Base-by-base conservation (phyloP, 1,140 invertebrate species). In the Drosophila navojoa region DNA sequence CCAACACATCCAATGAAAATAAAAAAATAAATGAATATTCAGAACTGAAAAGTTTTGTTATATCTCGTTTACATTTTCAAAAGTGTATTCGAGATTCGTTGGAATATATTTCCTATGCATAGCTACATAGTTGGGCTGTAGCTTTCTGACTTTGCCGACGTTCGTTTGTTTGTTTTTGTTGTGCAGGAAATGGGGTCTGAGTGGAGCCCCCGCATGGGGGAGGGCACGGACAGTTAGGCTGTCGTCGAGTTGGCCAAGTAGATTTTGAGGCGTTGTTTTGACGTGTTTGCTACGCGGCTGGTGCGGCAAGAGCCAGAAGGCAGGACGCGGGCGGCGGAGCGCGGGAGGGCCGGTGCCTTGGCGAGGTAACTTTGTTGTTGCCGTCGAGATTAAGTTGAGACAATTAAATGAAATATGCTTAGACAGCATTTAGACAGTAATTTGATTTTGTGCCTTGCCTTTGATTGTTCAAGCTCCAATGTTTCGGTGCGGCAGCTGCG, bases 231-330 rank as follows among this genome's bases (percentile, higher is more conserved):
- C 42, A 45, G 53, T 72, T 47, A 16, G 42, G 40, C 64, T 59
- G 27, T 67, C 52, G 62, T 71, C 58, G 55, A 50, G 59, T 55
- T 59, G 29, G 68, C 63, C 60, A 79, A 89, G 63, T 72, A 89
- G 70, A 89, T 74, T 89, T 77, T 60, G 58, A 77, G 77, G 84
- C 74, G 79, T 84, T 89, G 81, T 89, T 82, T 89, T 89, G 72
- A 79, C 70, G 79, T 50, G 50, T 68, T 76, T 71, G 27, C 47
- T 27, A 7, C 32, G 7, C n/a, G 19, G 27, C 4, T 16, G 13
- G 44, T 6, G 15, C 3, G 15, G 40, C 9, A 27, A 7, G 4
- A 1, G 40, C 13, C 6, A 22, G 19, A 22, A 22, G 19, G 1
- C 19, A 22, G 19, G 19, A 22, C 19, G 19, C 19, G 32, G 16